Conservation (phyloP, 2,888 invertebrate species). For the Stenotaenia linearis region DNA sequence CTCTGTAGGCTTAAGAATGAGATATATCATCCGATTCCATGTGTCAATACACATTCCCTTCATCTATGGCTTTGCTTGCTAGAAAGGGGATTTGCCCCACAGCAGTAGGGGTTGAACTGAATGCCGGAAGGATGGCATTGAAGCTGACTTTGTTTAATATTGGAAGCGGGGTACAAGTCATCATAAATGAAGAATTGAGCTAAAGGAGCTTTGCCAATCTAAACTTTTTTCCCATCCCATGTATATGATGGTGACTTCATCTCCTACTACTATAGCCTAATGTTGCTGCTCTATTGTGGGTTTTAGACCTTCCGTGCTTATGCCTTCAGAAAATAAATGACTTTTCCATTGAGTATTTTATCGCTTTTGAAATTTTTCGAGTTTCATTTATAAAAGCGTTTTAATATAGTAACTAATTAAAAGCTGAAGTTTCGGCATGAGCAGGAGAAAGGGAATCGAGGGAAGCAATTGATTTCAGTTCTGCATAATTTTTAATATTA, state of each 20-base stretch:
- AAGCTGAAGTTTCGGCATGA: neutral
- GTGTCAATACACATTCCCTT: conserved; percentile 19
- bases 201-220: conserved; percentile 1
- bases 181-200: conserved; percentile 5
- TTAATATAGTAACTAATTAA: neutral
- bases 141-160: neutral
- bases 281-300: neutral
- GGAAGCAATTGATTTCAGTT: neutral
- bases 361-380: neutral
- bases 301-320: neutral
- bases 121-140: conserved; percentile 1
- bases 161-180: neutral
- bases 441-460: neutral
- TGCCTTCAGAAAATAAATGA: neutral
- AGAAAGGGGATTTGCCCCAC: conserved; percentile 3
- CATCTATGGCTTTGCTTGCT: conserved; percentile 1
- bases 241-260: conserved; percentile 5
- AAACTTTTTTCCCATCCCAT: neutral
- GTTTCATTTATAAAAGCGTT: neutral
- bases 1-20: conserved; percentile 17
- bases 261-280: neutral
- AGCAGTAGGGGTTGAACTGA: neutral
- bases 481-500: conserved; percentile 9
- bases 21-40: conserved; percentile 26
- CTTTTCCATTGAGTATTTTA: neutral